Evolutionary conservation across 2,113 vertebrate genomes (phyloP).

Genomic region (Nyctibius bracteatus): DNA sequence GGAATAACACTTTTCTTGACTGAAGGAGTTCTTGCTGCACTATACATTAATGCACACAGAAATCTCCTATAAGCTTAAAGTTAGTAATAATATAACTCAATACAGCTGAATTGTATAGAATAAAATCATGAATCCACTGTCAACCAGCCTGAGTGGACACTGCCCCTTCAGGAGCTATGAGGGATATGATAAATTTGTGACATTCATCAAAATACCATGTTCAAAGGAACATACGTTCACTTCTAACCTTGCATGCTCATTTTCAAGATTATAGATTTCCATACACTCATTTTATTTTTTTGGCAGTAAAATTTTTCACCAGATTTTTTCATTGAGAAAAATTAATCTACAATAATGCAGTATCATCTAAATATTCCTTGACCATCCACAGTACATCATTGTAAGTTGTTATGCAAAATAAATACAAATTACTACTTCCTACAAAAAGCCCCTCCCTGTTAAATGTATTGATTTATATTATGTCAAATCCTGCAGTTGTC

Average conservation of each 20-base stretch:
- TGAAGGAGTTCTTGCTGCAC: background rate
- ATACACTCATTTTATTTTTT: background rate
- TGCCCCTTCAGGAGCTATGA: background rate
- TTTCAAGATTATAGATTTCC: background rate
- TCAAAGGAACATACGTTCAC: background rate
- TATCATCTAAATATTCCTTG: background rate
- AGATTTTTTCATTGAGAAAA: background rate
- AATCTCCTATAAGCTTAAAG: background rate
- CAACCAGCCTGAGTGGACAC: background rate
- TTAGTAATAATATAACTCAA: background rate
- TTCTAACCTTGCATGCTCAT: background rate
- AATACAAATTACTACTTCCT: background rate
- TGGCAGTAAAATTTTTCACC: background rate
- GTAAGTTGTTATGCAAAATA: background rate
- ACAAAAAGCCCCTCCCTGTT: background rate
- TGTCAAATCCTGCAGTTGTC: background rate
- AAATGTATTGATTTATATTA: background rate
- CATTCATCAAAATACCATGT: background rate
- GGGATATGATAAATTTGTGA: background rate
- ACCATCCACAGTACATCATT: background rate
- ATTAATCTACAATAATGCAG: background rate
- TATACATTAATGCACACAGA: background rate
- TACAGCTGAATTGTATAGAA: background rate
- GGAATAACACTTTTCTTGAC: constrained; percentile 16
- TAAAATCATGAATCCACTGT: background rate